These are phyloP conservation scores for Plagodis pulveraria DNA, from an alignment of 2,888 invertebrate species.

Conservation along the genomic window DNA sequence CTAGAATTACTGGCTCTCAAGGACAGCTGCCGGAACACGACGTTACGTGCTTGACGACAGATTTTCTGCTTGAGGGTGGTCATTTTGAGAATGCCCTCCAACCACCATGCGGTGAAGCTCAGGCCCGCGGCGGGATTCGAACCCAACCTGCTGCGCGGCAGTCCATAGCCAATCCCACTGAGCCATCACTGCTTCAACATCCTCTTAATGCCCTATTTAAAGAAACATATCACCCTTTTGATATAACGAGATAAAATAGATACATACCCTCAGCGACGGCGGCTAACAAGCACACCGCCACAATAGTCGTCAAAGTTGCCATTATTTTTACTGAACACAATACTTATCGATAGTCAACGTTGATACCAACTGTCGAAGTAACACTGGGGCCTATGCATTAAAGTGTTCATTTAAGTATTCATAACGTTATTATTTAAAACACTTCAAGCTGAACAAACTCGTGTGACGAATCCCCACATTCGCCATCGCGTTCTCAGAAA, in stretches of 20 bases:
- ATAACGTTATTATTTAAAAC: conserved; percentile 52
- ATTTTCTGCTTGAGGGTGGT: no score
- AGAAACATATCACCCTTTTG: no score
- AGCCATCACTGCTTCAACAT: no score
- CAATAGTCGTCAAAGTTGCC: conserved; percentile 53
- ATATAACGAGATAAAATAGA: background rate
- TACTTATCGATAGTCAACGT: conserved; percentile 4
- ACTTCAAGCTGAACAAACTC: conserved; percentile 67
- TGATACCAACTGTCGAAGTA: conserved; percentile 38
- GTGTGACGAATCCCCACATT: conserved; percentile 52
- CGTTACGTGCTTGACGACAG: no score
- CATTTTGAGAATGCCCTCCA: no score
- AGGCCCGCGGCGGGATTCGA: no score
- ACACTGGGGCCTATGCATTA: conserved; percentile 54
- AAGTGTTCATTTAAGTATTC: conserved; percentile 63
- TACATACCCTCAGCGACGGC: conserved; percentile 55
- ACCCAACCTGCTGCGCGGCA: no score
- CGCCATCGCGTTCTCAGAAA: conserved; percentile 42
- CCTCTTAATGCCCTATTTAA: no score
- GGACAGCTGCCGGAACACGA: no score
- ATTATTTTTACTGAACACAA: conserved; percentile 42
- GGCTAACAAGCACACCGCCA: conserved; percentile 47
- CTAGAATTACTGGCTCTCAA: no score
- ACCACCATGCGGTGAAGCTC: no score
- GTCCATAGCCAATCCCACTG: no score